Percentiles rank a stretch among this genome's conserved stretches.
Evolutionary conservation across 2,113 vertebrate species (phyloP).

Genomic region (Protobothrops flavoviridis): DNA sequence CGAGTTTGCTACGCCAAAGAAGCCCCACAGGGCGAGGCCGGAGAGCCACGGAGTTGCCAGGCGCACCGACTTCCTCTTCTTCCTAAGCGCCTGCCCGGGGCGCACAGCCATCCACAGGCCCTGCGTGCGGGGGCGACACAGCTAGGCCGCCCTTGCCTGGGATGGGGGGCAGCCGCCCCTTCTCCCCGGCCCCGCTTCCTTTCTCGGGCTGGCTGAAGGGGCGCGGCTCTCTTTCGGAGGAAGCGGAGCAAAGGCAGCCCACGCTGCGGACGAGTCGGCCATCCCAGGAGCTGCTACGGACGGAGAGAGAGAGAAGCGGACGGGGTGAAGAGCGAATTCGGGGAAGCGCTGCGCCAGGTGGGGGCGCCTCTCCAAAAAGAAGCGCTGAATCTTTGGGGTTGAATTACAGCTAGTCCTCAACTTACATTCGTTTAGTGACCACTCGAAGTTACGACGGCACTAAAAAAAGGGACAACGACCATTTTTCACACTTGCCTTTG

Average conservation of each 20-base stretch:
- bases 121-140: background rate
- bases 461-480: too few relatives aligned
- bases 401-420: background rate
- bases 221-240: background rate
- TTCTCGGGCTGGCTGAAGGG: background rate
- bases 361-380: background rate
- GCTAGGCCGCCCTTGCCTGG: background rate
- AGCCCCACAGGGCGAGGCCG: constrained; percentile 52
- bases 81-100: constrained; percentile 45
- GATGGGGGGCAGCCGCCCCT: background rate
- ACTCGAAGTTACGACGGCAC: too few relatives aligned
- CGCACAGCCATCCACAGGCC: background rate
- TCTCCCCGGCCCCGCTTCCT: background rate
- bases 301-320: background rate
- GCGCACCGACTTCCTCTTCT: constrained; percentile 64
- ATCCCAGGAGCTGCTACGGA: background rate
- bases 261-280: background rate
- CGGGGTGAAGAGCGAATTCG: background rate
- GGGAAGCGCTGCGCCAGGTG: background rate
- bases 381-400: background rate
- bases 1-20: constrained; percentile 58
- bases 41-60: constrained; percentile 65
- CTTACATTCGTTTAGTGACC: too few relatives aligned
- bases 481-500: too few relatives aligned
- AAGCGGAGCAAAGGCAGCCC: background rate